Base-by-base conservation (phyloP, 2,888 invertebrate species). In the Tricholauxania praeusta region DNA sequence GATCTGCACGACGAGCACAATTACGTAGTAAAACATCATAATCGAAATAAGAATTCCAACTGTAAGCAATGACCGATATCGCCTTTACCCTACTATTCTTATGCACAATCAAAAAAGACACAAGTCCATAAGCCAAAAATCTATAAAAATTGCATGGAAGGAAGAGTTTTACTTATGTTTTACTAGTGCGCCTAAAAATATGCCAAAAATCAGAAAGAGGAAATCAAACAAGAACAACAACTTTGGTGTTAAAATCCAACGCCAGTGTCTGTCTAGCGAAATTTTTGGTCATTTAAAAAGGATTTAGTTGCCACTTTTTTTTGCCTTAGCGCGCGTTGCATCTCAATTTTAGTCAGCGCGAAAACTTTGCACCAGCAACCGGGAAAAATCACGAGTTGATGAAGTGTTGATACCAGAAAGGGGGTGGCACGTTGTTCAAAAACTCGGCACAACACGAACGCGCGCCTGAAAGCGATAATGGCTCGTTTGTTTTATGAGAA, bases 401-500 rank as follows among this genome's bases (percentile, higher is more conserved):
- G 14, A 8, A 19, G 22, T 52, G 28, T 14, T 19, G 70, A 19
- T 4, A 8, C 15, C 51, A 8, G 32, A 10, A 5, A 3, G 57
- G 10, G 17, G 39, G 49, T 39, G 39, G 39, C 10, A 39, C 39
- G 57, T 8, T 32, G 48, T 14, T 47, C 22, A 60, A 62, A 60
- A 60, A 32, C 47, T 52, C 70, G 32, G 53, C 63, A 47, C 62
- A 63, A 70, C 70, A 72, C 72, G 71, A 67, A 62, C 52, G 19
- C 51, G 49, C 71, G 59, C 62, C 63, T 66, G 73, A 75, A 76
- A 76, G 76, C 78, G 83, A 82, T 85, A 84, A 83, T 84, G 85
- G 85, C 83, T 83, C 84, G 84, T 85, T 84, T 85, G 85, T 85
- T 85, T 83, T 85, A 86, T 85, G 85, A 86, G 85, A 86, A 86